phyloP scores from a whole-genome alignment of 2,888 invertebrate genomes.

The Dione juno region DNA sequence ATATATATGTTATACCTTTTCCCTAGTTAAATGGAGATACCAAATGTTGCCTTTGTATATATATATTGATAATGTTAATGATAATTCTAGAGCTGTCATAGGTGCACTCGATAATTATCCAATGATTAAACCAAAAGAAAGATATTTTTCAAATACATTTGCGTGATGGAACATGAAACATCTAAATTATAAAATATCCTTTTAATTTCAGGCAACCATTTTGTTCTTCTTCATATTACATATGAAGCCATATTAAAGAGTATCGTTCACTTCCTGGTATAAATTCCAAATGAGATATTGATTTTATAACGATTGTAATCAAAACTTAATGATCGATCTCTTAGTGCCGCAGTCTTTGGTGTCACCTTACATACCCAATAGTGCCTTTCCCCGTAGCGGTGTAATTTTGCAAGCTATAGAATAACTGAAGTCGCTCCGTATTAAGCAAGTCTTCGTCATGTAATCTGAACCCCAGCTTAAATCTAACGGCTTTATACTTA shows the following conservation, averaged over 20 bases:
- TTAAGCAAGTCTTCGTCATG: constrained; percentile 75
- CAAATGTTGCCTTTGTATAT: too few species aligned
- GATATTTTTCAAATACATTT: too few species aligned
- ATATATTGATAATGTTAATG: too few species aligned
- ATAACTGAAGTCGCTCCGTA: constrained; percentile 73
- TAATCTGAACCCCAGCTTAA: constrained; percentile 74
- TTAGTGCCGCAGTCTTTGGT: constrained; percentile 69
- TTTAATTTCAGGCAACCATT: not conserved
- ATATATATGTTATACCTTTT: too few species aligned
- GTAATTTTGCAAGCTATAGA: constrained; percentile 78
- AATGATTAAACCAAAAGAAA: not conserved
- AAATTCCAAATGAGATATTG: constrained; percentile 18
- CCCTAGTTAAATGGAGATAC: too few species aligned
- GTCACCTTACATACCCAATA: constrained; percentile 78
- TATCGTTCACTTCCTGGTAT: constrained; percentile 23
- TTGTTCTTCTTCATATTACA: not conserved
- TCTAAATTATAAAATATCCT: not conserved
- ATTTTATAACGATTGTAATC: constrained; percentile 27
- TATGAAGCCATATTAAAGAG: constrained; percentile 7
- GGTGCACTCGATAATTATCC: not conserved
- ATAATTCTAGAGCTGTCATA: too few species aligned
- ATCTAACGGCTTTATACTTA: constrained; percentile 67
- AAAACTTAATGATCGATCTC: constrained; percentile 45
- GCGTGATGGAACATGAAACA: too few species aligned
- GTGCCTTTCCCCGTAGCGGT: constrained; percentile 71